A percentile compares a stretch with the other conserved stretches of the same genome.
phyloP scores from a whole-genome alignment of 2,113 vertebrate genomes.

The Chionomys nivalis region DNA sequence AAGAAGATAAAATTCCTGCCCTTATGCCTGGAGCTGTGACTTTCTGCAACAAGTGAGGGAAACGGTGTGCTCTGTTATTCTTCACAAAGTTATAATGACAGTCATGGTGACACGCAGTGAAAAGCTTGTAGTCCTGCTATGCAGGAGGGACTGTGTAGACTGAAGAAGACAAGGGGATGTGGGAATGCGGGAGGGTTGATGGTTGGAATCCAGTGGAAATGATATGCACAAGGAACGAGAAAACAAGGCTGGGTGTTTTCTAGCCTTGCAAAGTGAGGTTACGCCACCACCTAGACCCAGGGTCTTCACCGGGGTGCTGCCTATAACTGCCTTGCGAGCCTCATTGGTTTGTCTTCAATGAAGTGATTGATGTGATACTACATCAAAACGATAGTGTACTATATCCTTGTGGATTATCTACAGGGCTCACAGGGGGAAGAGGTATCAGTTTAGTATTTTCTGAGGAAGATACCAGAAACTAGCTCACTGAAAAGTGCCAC shows the following conservation, averaged over 20 bases:
- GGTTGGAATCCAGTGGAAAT: neutral
- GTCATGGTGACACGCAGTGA: neutral
- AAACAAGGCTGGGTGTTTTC: neutral
- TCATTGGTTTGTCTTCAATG: conserved; percentile 16
- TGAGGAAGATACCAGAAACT: conserved; percentile 18
- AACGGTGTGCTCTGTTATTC: conserved; percentile 1
- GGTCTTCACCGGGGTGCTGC: neutral
- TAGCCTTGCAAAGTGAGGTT: neutral
- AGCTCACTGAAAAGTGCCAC: neutral
- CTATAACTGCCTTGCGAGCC: neutral
- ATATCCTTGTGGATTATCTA: neutral
- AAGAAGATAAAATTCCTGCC: neutral
- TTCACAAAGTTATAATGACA: conserved; percentile 42
- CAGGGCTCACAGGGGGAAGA: conserved; percentile 3
- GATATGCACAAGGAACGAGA: neutral
- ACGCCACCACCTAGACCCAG: neutral
- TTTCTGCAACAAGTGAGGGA: conserved; percentile 15
- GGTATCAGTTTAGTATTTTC: neutral
- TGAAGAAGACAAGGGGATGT: neutral
- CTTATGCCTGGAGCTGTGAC: neutral
- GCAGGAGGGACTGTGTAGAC: neutral
- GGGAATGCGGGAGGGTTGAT: neutral
- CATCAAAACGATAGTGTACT: neutral
- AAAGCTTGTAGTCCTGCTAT: neutral
- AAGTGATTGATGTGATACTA: conserved; percentile 36